phyloP scores from a whole-genome alignment of 2,888 invertebrate genomes.

The Hypomecis atomaria region DNA sequence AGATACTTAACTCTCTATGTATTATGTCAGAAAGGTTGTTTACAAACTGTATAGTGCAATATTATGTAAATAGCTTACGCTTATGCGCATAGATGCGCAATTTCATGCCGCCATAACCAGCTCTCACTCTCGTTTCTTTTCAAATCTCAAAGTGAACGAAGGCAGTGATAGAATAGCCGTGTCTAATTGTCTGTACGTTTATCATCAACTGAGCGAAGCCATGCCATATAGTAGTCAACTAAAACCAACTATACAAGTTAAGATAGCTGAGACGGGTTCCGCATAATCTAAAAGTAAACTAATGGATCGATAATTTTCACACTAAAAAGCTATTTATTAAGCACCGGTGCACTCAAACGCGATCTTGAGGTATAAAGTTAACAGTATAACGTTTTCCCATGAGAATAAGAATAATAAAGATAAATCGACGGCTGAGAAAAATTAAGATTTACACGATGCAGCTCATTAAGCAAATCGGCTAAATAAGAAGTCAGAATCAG shows the following conservation, averaged over 20 bases:
- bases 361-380: neutral
- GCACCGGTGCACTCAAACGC: conserved; percentile 30
- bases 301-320: conserved; percentile 59
- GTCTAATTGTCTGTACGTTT: conserved; percentile 53
- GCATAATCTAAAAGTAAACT: conserved; percentile 54
- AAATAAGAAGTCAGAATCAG: too few relatives aligned
- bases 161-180: conserved; percentile 41
- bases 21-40: conserved; percentile 10
- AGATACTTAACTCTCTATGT: neutral
- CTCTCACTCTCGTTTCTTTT: conserved; percentile 22
- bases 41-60: conserved; percentile 3
- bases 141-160: conserved; percentile 44
- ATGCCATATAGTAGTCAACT: conserved; percentile 2
- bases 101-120: conserved; percentile 21
- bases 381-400: conserved; percentile 10
- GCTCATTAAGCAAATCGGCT: neutral
- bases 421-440: neutral
- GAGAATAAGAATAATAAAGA: conserved; percentile 6
- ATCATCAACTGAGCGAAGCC: conserved; percentile 28
- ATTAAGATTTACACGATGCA: neutral
- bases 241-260: conserved; percentile 33
- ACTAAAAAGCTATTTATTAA: conserved; percentile 62
- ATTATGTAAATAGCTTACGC: conserved; percentile 13
- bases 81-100: conserved; percentile 15
- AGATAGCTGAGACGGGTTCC: conserved; percentile 43